Base-by-base conservation (phyloP, 1,140 invertebrate genomes). In the Agraylea sexmaculata region DNA sequence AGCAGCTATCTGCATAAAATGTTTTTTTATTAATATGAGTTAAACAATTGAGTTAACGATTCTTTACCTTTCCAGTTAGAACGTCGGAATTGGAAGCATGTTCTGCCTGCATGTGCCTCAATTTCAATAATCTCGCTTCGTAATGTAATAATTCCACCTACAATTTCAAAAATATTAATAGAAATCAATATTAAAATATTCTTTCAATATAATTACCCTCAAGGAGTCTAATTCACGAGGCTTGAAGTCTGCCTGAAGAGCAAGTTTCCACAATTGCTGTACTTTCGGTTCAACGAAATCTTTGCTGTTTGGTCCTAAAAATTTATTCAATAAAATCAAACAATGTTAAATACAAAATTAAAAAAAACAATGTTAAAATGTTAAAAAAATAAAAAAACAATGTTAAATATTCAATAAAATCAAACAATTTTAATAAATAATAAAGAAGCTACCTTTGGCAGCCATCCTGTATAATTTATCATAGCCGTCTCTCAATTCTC, bases 271-370 rank as follows among this genome's bases (percentile, higher is more conserved):
- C 19, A 95, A 62, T 4, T 77, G 78, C 60, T 88, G 79, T 2
- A 93, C 88, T 67, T 87, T 86, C 0, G 83, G 82, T 54, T 94
- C 88, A 13, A 86, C 71, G 59, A 95, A 94, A 49, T 91, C 86
- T 55, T 75, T 77, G 47, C 79, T 83, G 40, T 78, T 74, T 1
- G 83, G 81, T 13, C 69, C 71, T 54, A 35, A 10, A 52, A 45
- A 27, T 37, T 28, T n/a, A 38, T 27, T 37, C 15, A 37, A 13
- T 40, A 15, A 39, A 27, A 39, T 33, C 7, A 30, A 30, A 27
- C 28, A 6, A 17, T n/a, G 11, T n/a, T 31, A 29, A 39, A 28
- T 16, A 19, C 10, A 36, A 19, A 20, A 13, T 37, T 27, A 28
- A 29, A 31, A 12, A 12, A 31, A 31, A 31, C 7, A 31, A 12